A percentile compares a stretch with the other conserved stretches of the same genome.
Conservation (phyloP, 2,113 vertebrate genomes). For the Ammodytes dubius region DNA sequence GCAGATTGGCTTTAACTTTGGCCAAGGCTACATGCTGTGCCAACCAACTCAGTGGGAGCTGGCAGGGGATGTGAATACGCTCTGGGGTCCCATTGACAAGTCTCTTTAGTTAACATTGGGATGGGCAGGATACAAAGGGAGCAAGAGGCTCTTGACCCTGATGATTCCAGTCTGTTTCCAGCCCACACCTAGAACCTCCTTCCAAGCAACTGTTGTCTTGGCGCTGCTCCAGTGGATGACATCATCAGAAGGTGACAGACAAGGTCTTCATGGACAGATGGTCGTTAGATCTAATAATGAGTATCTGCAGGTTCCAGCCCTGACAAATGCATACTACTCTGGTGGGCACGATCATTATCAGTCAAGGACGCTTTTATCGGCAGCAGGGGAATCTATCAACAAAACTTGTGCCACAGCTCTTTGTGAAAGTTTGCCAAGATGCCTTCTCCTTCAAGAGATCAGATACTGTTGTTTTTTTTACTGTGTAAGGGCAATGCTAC, state of each 20-base stretch:
- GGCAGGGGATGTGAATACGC: conserved; percentile 70
- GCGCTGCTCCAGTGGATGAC: conserved; percentile 52
- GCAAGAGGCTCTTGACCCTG: conserved; percentile 68
- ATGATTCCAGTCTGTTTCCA: conserved; percentile 40
- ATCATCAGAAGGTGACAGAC: conserved; percentile 67
- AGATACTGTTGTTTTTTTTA: neutral
- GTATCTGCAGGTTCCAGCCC: conserved; percentile 68
- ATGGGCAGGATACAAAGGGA: conserved; percentile 46
- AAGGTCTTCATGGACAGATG: conserved; percentile 79
- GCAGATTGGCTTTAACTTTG: conserved; percentile 66
- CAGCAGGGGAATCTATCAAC: conserved; percentile 55
- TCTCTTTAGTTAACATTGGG: conserved; percentile 66
- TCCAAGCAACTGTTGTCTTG: conserved; percentile 54
- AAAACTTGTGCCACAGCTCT: neutral
- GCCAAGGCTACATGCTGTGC: conserved; percentile 55
- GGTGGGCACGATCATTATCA: conserved; percentile 64
- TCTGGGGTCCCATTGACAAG: conserved; percentile 68
- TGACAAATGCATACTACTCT: conserved; percentile 59
- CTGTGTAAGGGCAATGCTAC: neutral
- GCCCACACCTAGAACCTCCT: conserved; percentile 26
- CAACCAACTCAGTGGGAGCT: conserved; percentile 64
- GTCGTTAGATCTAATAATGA: conserved; percentile 80
- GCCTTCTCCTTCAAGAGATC: conserved; percentile 18
- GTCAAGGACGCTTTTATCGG: conserved; percentile 66
- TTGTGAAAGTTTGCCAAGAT: conserved; percentile 8